Base-by-base conservation (phyloP, 2,113 vertebrate genomes). In the Pyxicephalus adspersus region DNA sequence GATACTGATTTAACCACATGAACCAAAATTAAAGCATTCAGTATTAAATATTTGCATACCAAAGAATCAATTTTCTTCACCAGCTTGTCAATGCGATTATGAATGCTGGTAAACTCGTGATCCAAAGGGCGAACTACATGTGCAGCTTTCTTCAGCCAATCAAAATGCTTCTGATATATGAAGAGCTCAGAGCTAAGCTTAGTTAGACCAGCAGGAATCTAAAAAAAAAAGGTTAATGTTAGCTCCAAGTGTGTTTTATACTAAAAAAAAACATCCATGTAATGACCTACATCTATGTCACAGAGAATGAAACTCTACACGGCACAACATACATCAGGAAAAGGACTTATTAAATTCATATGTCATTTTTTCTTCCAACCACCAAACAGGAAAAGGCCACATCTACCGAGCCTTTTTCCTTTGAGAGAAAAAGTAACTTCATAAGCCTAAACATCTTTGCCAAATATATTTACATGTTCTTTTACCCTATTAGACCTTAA, bases 131-230 rank as follows among this genome's bases (percentile, higher is more conserved):
- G 72, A 23, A 83, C 25, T 25, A 76, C 31, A 0, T 77, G 63
- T 0, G 78, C 83, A 4, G 83, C 79, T 28, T 82, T 82, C 25
- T 76, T 83, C 31, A 86, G 83, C 85, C 85, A 86, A 11, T 86
- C 85, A 75, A 86, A 81, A 23, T 86, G 85, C 26, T 81, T 81
- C 28, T 86, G 85, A 61, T 86, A 86, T 29, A 77, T 76, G 19
- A 83, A 83, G 50, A 86, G 67, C 64, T 86, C 85, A 1, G 72
- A 74, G 17, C 76, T 83, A 45, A 85, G 84, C 22, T 83, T 83
- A 15, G 66, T 45, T 26, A 86, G 82, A 34, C 83, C 83, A 5
- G 64, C 76, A 11, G 84, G 38, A 23, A 81, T 65, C 86, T 83
- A 52, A 19, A 29, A 70, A 64, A 52, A 25, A 61, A 26, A 23